These are phyloP conservation scores for Manacus vitellinus DNA, from an alignment of 2,113 vertebrate genomes.

Conservation along the genomic window DNA sequence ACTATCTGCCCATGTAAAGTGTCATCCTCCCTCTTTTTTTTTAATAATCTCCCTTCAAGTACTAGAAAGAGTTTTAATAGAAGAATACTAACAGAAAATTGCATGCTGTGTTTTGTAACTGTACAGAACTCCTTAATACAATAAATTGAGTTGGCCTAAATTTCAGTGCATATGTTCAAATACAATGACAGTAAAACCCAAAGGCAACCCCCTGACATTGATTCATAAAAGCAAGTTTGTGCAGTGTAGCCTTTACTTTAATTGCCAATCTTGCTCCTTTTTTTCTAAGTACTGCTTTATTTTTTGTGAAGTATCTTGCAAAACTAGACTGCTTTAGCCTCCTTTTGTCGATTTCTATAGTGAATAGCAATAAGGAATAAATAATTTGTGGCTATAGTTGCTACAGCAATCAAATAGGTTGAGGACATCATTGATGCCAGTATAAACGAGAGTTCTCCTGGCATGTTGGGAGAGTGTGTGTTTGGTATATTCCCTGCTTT, in stretches of 20 bases:
- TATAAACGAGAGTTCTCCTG: background rate
- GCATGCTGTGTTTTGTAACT: background rate
- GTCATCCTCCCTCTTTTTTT: background rate
- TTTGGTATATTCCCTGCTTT: background rate
- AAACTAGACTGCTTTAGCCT: background rate
- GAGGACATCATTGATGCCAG: background rate
- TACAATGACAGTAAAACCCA: background rate
- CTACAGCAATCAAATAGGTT: background rate
- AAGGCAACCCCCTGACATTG: background rate
- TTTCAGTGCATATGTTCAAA: background rate
- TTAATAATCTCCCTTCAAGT: background rate
- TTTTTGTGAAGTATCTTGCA: background rate
- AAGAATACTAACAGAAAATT: background rate
- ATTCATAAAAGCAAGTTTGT: background rate
- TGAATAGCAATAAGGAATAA: background rate
- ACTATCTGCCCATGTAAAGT: background rate
- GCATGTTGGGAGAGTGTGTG: background rate
- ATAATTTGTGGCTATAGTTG: background rate
- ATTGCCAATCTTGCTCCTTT: background rate
- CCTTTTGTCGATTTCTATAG: background rate
- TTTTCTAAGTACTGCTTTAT: background rate
- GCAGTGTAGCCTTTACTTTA: background rate
- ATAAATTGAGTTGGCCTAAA: background rate
- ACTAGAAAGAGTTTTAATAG: background rate
- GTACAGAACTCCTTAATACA: background rate